These are phyloP conservation scores for Pachycephala philippinensis DNA, from an alignment of 2,113 vertebrate species.

Conservation along the genomic window DNA sequence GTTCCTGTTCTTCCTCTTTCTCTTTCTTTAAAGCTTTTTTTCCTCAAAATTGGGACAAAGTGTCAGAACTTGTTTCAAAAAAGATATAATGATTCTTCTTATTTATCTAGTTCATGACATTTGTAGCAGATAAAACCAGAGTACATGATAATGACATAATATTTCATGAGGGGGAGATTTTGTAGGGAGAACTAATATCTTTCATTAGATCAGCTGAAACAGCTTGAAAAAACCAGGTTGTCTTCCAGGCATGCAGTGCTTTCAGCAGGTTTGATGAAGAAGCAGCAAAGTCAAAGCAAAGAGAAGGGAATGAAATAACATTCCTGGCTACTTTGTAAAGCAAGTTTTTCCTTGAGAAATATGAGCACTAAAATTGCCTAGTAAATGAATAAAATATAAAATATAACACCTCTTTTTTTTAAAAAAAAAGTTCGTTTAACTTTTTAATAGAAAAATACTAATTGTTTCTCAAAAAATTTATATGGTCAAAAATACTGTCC, in stretches of 20 bases:
- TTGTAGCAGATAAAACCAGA: not conserved
- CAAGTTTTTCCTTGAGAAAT: not conserved
- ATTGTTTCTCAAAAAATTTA: not conserved
- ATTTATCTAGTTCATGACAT: not conserved
- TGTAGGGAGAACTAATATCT: not conserved
- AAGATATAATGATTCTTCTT: not conserved
- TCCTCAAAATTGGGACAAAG: not conserved
- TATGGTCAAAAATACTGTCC: not conserved
- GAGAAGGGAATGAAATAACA: not conserved
- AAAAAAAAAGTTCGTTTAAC: not conserved
- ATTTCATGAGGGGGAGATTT: not conserved
- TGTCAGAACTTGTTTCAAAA: not conserved
- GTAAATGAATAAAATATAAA: not conserved
- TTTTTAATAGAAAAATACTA: not conserved
- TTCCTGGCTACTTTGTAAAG: not conserved
- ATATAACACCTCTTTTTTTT: not conserved
- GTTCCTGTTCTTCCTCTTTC: not conserved
- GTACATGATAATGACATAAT: not conserved
- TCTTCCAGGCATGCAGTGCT: not conserved
- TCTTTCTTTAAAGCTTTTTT: not conserved
- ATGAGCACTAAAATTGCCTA: not conserved
- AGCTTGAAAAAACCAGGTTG: not conserved
- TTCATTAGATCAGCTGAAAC: not conserved
- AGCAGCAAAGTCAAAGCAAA: not conserved
- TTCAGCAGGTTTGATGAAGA: not conserved